phyloP scores from a whole-genome alignment of 2,113 vertebrate genomes.

The Ammodytes marinus region DNA sequence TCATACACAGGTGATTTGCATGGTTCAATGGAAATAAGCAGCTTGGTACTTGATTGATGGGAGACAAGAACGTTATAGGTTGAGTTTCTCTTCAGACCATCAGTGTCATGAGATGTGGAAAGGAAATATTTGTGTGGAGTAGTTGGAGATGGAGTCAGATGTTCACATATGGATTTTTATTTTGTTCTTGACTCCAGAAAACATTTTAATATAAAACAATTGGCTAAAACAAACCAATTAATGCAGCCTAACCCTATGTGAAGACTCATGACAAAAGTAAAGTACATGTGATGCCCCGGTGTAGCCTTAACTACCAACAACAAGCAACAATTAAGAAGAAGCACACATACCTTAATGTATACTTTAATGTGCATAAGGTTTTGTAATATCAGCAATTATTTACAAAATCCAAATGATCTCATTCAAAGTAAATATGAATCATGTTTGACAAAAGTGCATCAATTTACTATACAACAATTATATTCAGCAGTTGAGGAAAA shows the following conservation, averaged over 20 bases:
- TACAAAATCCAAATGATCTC: background rate
- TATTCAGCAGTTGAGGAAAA: background rate
- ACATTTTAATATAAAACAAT: background rate
- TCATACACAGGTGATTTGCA: conserved; percentile 45
- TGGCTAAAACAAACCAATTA: background rate
- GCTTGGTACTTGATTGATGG: conserved; percentile 20
- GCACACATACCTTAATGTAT: background rate
- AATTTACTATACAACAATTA: background rate
- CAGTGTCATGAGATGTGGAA: background rate
- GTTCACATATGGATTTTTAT: background rate
- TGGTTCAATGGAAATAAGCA: conserved; percentile 44
- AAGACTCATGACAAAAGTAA: background rate
- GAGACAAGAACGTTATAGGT: background rate
- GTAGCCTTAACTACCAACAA: no score
- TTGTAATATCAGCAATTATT: background rate
- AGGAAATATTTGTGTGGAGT: background rate
- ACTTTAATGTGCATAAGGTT: background rate
- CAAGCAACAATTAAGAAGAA: background rate
- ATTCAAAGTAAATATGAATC: background rate
- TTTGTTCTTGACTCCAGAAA: background rate
- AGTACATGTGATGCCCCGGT: background rate
- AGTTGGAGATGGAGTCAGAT: background rate
- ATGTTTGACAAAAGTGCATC: background rate
- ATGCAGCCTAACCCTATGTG: background rate
- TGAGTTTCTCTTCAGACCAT: background rate